Conservation (phyloP, 2,797 vertebrate species). For the Melanotaenia boesemani region DNA sequence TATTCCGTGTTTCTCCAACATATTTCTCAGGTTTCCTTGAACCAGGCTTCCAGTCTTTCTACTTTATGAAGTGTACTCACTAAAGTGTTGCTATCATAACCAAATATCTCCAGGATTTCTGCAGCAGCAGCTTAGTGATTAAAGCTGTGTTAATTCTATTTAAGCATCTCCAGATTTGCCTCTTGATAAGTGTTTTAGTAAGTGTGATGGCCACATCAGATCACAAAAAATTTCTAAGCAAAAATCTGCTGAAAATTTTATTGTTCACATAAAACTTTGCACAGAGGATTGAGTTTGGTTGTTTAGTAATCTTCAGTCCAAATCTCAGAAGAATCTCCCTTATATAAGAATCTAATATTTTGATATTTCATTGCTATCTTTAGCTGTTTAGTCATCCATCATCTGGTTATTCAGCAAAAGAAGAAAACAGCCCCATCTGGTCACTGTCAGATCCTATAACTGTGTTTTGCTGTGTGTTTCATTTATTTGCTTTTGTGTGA, state of each 20-base stretch:
- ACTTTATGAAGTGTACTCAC: background rate
- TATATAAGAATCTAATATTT: background rate
- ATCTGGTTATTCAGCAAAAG: conserved; percentile 30
- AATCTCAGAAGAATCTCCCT: conserved; percentile 19
- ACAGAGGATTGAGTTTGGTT: background rate
- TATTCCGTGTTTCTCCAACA: background rate
- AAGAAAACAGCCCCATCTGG: conserved; percentile 35
- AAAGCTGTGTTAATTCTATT: background rate
- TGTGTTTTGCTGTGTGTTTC: conserved; percentile 6
- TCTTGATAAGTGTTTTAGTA: background rate
- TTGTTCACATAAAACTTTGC: background rate
- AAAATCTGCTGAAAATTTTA: background rate
- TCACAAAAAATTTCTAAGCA: background rate
- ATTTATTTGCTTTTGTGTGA: conserved; percentile 24
- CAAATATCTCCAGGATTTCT: background rate
- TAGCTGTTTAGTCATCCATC: conserved; percentile 53
- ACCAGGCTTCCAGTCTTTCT: background rate
- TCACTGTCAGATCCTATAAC: conserved; percentile 40
- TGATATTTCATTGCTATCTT: conserved; percentile 40
- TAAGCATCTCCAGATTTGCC: background rate
- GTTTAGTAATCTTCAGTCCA: conserved; percentile 1
- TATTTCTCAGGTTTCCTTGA: background rate
- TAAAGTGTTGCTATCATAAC: background rate
- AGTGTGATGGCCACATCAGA: background rate
- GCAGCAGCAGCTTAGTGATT: background rate